Conservation (phyloP, 53 echinoderm and acorn worm species). For the Echinometra lucunter region DNA sequence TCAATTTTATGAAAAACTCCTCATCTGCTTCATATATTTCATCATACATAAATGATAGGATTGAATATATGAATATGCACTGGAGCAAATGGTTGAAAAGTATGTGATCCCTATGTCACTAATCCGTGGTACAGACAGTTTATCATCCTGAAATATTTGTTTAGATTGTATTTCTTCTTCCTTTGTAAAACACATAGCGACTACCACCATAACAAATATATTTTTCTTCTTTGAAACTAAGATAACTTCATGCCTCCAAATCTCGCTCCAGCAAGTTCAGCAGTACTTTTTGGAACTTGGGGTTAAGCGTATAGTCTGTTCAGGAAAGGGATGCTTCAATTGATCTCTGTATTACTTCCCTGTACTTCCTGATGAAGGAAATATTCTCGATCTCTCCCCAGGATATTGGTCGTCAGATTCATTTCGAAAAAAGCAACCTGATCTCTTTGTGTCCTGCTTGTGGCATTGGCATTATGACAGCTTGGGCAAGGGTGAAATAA, state of each 20-base stretch:
- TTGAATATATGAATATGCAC: no score
- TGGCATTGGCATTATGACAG: not conserved
- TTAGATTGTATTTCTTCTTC: not conserved
- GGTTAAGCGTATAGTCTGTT: not conserved
- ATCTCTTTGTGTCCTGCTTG: constrained; percentile 28
- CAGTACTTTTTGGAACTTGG: constrained; percentile 10
- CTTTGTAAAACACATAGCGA: no score
- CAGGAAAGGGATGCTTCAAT: constrained; percentile 16
- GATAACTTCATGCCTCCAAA: not conserved
- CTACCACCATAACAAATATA: no score
- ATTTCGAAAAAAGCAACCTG: not conserved
- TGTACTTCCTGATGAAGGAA: constrained; percentile 35
- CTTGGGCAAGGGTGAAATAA: not conserved
- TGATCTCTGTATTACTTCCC: constrained; percentile 59
- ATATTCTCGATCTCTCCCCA: not conserved
- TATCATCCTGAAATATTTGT: not conserved
- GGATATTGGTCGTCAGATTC: constrained; percentile 36
- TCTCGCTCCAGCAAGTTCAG: not conserved
- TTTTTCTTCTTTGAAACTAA: no score
- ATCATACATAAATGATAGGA: no score
- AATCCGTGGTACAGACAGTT: no score
- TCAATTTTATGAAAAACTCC: no score
- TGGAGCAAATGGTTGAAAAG: no score
- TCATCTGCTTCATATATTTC: no score
- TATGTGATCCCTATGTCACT: no score